Base-by-base conservation (phyloP, 2,797 vertebrate species). In the Sebastes matsubarae region DNA sequence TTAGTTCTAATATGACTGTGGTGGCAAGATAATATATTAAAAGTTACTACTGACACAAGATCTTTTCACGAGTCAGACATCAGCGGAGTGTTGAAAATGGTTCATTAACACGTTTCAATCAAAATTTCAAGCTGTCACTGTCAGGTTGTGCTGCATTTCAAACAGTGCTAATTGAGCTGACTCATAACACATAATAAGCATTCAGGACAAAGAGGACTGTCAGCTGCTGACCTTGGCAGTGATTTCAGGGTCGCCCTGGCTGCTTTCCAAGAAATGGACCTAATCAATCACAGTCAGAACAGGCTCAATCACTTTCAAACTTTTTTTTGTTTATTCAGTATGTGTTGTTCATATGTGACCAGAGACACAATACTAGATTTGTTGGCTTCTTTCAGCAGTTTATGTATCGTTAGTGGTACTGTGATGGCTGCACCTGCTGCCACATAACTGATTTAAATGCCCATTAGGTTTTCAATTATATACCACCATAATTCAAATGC, bases 41-140 rank as follows among this genome's bases (percentile, higher is more conserved):
- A 34, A 46, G 34, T 76, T 25, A 68, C 20, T 27, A 36, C 50
- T 34, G 54, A 61, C 22, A 57, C 18, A 22, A 54, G 20, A 77
- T 83, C 65, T 57, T 64, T 68, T 81, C 46, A 73, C 20, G 18
- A 72, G 69, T 60, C 61, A 38, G 64, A 79, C 63, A 67, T 85
- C 68, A 65, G 29, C 27, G 68, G 30, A 57, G 50, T n/a, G 7
- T 57, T 71, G 60, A 59, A 46, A 71, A 64, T 30, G 69, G 58
- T 68, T 60, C 54, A 61, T 75, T 42, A 77, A 57, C 65, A 25
- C 60, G 29, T 61, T 79, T 81, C 67, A 79, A 70, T 84, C 64
- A 75, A 60, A 54, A 8, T 60, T 65, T 36, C 54, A 55, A 66
- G 75, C 30, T 34, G 22, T 73, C 54, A 61, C 46, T 50, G 66